Conservation (phyloP, 1,140 invertebrate species). For the Drosophila micromelanica region DNA sequence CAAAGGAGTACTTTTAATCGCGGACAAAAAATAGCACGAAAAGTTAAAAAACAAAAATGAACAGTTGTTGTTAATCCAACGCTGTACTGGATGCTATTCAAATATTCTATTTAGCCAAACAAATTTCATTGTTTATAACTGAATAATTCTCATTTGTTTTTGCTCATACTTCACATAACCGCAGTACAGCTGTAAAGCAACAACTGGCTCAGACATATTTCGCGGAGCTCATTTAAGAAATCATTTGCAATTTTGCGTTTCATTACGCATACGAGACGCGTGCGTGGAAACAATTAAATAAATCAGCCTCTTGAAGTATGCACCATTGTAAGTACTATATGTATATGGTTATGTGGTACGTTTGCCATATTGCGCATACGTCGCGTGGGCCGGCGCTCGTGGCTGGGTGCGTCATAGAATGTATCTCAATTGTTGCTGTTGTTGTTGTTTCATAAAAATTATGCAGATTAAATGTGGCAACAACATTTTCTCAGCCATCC, state of each 20-base stretch:
- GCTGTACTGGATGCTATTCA: too few relatives aligned
- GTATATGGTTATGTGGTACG: background rate
- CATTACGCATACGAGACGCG: slow-evolving; percentile 34
- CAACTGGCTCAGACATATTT: background rate
- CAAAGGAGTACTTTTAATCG: background rate
- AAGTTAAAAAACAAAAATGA: background rate
- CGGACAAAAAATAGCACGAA: background rate
- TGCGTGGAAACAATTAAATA: slow-evolving; percentile 35
- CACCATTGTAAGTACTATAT: slow-evolving; percentile 17
- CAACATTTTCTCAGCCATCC: slow-evolving; percentile 50
- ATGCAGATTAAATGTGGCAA: slow-evolving; percentile 81
- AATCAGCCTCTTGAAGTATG: slow-evolving; percentile 28
- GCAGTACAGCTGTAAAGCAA: background rate
- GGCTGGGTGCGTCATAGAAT: slow-evolving; percentile 3
- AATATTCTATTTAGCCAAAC: too few relatives aligned
- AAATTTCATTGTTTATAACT: too few relatives aligned
- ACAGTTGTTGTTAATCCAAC: too few relatives aligned
- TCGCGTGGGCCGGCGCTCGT: slow-evolving; percentile 30
- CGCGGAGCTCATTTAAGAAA: slow-evolving; percentile 13
- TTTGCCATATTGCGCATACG: slow-evolving; percentile 34
- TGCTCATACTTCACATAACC: background rate
- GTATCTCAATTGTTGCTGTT: slow-evolving; percentile 5
- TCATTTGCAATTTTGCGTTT: slow-evolving; percentile 29
- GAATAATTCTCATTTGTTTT: background rate
- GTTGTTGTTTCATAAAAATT: slow-evolving; percentile 68